A percentile compares a stretch with the other conserved stretches of the same genome.
Conservation (phyloP, 2,888 invertebrate species). For the Himalopsyche japonica region DNA sequence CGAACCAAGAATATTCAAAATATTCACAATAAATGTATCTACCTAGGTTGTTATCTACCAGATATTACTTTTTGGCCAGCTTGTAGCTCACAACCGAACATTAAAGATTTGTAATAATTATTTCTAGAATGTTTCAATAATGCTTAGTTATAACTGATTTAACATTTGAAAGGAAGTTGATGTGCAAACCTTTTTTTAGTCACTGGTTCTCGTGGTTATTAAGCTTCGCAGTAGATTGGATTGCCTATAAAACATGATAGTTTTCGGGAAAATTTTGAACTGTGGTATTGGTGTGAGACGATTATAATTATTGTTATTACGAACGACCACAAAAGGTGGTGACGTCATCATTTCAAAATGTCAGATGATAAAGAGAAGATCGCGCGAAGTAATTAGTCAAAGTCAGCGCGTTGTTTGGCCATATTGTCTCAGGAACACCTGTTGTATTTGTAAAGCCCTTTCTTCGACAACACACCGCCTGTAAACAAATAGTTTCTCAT, state of each 20-base stretch:
- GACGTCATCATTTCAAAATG: neutral
- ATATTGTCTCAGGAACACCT: neutral
- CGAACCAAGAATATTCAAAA: neutral
- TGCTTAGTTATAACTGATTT: too few relatives aligned
- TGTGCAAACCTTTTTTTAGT: too few relatives aligned
- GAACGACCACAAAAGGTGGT: neutral
- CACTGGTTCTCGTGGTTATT: too few relatives aligned
- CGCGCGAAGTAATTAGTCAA: neutral
- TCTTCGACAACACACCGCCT: neutral
- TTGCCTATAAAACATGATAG: too few relatives aligned
- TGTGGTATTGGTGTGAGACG: neutral
- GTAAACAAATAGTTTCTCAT: neutral
- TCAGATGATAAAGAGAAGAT: neutral
- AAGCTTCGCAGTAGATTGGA: too few relatives aligned
- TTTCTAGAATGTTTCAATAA: too few relatives aligned
- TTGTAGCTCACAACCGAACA: too few relatives aligned
- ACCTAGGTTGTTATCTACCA: too few relatives aligned
- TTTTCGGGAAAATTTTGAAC: too few relatives aligned
- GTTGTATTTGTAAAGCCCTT: neutral
- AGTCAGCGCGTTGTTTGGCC: neutral
- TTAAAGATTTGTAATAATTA: too few relatives aligned
- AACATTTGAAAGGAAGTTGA: too few relatives aligned
- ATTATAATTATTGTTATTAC: neutral
- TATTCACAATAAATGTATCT: neutral
- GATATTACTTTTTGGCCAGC: too few relatives aligned